Evolutionary conservation across 2,888 invertebrate species (phyloP).

Genomic region (Stenotaenia linearis): DNA sequence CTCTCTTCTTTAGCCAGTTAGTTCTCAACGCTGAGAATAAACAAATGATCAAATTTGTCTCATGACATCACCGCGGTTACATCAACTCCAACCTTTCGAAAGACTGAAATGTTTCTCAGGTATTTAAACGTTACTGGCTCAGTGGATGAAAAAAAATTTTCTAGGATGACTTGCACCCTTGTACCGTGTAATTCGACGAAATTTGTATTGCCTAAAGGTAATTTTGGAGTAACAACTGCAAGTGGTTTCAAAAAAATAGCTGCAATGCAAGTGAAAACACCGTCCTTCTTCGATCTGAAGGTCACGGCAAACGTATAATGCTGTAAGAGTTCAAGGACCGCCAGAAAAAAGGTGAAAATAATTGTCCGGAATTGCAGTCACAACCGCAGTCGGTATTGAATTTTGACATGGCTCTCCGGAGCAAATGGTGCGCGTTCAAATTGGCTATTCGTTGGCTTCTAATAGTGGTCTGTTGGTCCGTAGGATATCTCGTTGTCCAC

Average conservation of each 20-base stretch:
- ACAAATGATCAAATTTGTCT: background rate
- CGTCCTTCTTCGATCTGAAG: background rate
- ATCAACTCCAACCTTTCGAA: constrained; percentile 4
- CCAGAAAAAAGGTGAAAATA: background rate
- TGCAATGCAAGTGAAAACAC: background rate
- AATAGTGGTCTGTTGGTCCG: background rate
- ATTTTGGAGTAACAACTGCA: background rate
- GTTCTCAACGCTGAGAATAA: background rate
- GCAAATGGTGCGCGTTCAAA: background rate
- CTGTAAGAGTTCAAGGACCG: background rate
- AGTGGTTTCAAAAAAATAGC: background rate
- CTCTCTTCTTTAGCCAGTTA: background rate
- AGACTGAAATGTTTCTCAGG: background rate
- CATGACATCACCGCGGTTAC: constrained; percentile 1
- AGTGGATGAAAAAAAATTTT: background rate
- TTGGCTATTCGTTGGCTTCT: background rate
- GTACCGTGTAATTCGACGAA: background rate
- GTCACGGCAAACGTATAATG: background rate
- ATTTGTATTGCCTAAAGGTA: background rate
- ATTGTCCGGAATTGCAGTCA: background rate
- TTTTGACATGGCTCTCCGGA: background rate
- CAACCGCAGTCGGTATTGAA: background rate
- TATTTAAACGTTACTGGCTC: background rate
- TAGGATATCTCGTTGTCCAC: background rate
- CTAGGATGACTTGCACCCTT: background rate